Evolutionary conservation across 2,113 vertebrate genomes (phyloP), one percentile per base, ranked within the genome.

Genomic region (Podarcis raffonei): DNA sequence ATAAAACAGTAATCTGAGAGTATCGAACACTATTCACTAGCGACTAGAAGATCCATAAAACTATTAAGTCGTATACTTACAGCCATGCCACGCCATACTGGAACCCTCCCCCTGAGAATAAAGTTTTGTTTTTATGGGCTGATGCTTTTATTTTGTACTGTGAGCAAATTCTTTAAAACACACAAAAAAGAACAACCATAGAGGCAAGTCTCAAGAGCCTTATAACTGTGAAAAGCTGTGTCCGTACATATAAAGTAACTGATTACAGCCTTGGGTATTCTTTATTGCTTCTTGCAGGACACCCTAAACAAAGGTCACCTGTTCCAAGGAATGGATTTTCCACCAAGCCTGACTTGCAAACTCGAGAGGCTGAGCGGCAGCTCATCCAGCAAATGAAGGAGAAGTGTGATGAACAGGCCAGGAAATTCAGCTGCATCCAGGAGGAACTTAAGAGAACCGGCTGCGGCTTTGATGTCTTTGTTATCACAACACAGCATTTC

Each of bases 401-500:
- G 15, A 97, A 97, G 68, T 98, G 97, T 62, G 98, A 98, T 72
- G 97, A 96, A 76, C 98, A 99, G 94, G 95, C 96, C 69, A 90
- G 92, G 79, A 97, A 98, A 93, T 94, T 99, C 59, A 93, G 95
- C 85, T 94, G 83, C 30, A 93, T 97, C 6, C 97, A 95, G 81
- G 95, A 95, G 5, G 97, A 99, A 86, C 95, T 99, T 30, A 97
- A 95, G 88, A 97, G 95, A 89, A 96, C 97, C 53, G 93, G 95
- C 15, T 95, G 96, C 13, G 98, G 98, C 86, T 97, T 99, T 92
- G 97, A 98, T 7, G 98, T 98, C 0, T 97, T 99, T 76, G 97
- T 97, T 18, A 94, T 99, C 91, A 97, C 98, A 79, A 98, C 98
- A 0, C 98, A 98, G 95, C 97, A 99, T 95, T 99, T 99, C 95